Base-by-base conservation (phyloP, 2,797 vertebrate species). In the Mionectes olivaceus region DNA sequence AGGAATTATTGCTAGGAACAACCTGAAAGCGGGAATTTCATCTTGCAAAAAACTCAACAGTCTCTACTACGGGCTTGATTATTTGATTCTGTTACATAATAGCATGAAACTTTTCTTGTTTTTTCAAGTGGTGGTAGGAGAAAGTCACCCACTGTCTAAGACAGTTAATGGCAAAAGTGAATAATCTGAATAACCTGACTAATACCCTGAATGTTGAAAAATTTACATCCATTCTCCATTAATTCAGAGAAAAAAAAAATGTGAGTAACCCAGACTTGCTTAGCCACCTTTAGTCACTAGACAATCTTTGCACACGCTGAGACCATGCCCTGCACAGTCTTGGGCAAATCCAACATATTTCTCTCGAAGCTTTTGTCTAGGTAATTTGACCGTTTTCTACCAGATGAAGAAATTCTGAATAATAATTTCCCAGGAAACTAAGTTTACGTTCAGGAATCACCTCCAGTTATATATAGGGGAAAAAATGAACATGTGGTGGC, bases 401-500 rank as follows among this genome's bases (percentile, higher is more conserved):
- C 24, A 71, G 46, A 32, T 24, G 10, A 63, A 69, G 11, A 87
- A 76, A 84, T 37, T 71, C 13, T 3, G 7, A n/a, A 46, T 41
- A 2, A 65, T 83, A 37, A 23, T 14, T 61, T 76, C 21, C 3
- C 7, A 55, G n/a, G 37, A 27, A 60, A 47, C 18, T 41, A 10
- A 39, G 5, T 68, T 69, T 43, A 64, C 16, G 9, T 85, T 10
- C 27, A 64, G 52, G n/a, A 89, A n/a, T 47, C 71, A 4, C n/a
- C 28, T 67, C 3, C 53, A 27, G 16, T 63, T 19, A 39, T 76
- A 33, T 8, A 43, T 0, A 39, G 10, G 10, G 9, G 30, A 41
- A 33, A 33, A 1, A 30, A 71, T 33, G 23, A 46, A 16, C 5
- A 39, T 0, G 0, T n/a, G 7, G 7, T 49, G 25, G 7, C 35